These are phyloP conservation scores for Engraulis encrasicolus DNA, from an alignment of 2,113 vertebrate genomes.

Conservation along the genomic window DNA sequence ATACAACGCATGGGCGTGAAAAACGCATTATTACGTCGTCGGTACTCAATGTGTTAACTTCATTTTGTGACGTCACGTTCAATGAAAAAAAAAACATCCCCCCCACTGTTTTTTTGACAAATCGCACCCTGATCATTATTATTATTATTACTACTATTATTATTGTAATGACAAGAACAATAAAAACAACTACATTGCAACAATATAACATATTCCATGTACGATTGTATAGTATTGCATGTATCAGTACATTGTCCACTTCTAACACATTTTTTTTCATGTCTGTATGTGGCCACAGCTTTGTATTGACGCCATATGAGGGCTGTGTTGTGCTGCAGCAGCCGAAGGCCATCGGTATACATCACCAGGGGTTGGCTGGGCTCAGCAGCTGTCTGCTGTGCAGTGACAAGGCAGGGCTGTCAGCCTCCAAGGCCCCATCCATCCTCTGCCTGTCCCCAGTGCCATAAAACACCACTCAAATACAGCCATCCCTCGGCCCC, in stretches of 20 bases:
- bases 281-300: neutral
- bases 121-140: too few relatives aligned
- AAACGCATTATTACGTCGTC: too few relatives aligned
- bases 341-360: neutral
- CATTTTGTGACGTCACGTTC: too few relatives aligned
- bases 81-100: too few relatives aligned
- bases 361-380: neutral
- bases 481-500: constrained; percentile 16
- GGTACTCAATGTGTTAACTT: too few relatives aligned
- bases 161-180: too few relatives aligned
- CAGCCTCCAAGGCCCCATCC: neutral
- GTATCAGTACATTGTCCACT: too few relatives aligned
- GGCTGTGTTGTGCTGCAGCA: neutral
- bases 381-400: neutral
- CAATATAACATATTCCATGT: neutral
- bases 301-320: neutral
- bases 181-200: too few relatives aligned
- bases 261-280: neutral
- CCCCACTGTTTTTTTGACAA: too few relatives aligned
- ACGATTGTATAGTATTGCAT: neutral
- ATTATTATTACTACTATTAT: too few relatives aligned
- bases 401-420: neutral
- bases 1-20: too few relatives aligned
- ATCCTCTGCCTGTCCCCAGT: neutral
- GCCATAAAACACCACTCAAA: constrained; percentile 24